phyloP scores from a whole-genome alignment of 2,797 vertebrate species.

The Danio jaintianensis region DNA sequence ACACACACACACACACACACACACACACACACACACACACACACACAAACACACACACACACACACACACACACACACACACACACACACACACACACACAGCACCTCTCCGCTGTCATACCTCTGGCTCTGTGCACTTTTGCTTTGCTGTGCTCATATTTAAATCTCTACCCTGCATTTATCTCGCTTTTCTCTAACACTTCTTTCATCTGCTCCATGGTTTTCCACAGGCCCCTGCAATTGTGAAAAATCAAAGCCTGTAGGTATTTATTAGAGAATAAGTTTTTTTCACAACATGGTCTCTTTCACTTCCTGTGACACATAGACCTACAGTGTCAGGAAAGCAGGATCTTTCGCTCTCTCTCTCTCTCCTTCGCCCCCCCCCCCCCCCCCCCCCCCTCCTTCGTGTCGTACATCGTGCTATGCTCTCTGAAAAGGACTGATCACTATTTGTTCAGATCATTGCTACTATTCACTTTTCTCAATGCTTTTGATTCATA shows the following conservation, averaged over 20 bases:
- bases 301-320: slow-evolving; percentile 48
- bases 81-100: slow-evolving; percentile 71
- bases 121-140: slow-evolving; percentile 82
- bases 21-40: slow-evolving; percentile 73
- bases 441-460: slow-evolving; percentile 66
- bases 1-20: slow-evolving; percentile 71
- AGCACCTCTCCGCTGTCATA: slow-evolving; percentile 78
- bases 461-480: slow-evolving; percentile 63
- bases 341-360: slow-evolving; percentile 23
- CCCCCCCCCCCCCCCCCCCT: not conserved
- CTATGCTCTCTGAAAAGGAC: slow-evolving; percentile 59
- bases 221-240: not conserved
- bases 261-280: slow-evolving; percentile 20
- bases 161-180: slow-evolving; percentile 79
- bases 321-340: slow-evolving; percentile 49
- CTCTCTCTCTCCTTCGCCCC: slow-evolving; percentile 15
- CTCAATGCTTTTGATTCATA: slow-evolving; percentile 63
- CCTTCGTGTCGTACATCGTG: slow-evolving; percentile 49
- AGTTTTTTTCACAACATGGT: slow-evolving; percentile 14
- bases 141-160: slow-evolving; percentile 76
- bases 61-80: slow-evolving; percentile 57
- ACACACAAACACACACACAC: slow-evolving; percentile 73
- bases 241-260: slow-evolving; percentile 20
- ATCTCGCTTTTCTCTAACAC: slow-evolving; percentile 66
- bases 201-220: slow-evolving; percentile 14